Evolutionary conservation across 2,888 invertebrate genomes (phyloP), one percentile per base, ranked within the genome.

Genomic region (Tenthredo livida): DNA sequence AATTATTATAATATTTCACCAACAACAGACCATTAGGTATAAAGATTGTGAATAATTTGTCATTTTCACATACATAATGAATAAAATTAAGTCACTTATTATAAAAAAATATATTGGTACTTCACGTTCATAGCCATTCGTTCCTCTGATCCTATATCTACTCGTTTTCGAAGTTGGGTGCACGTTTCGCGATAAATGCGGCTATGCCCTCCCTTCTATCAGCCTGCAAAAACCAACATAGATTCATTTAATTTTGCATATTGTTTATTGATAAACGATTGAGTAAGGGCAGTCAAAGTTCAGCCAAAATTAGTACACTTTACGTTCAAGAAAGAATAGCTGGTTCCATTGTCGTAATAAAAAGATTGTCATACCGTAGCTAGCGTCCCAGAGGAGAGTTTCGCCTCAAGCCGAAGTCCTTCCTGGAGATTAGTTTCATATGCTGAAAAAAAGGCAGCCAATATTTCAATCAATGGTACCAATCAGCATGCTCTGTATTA

Each of bases 181-280:
- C 93, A 87, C 99, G 96, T 94, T 99, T 99, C 92, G 99, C 99
- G 84, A 97, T 94, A 93, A 99, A 99, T 29, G 99, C 99, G 17
- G 96, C 96, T 99, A 99, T 99, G 73, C 99, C 99, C 94, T 99
- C 99, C 93, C 97, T 97, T 88, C 97, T 96, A 93, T 99, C 99
- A 91, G 96, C 95, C 97, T 98, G 94, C 40, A 94, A 95, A 90
- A 72, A 15, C 1, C n/a, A 33, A 17, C 33, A 72, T 85, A 75
- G 89, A 87, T 86, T 37, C 33, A 5, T 72, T 40, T 17, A 25
- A 37, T 72, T 17, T 33, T 15, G 0, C 0, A 6, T 17, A 40
- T n/a, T 40, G 17, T 72, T 37, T 37, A 72, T 37, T 40, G 10
- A 40, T 40, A 40, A 40, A 40, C 10, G 9, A 40, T 40, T 9